Base-by-base conservation (phyloP, 2,888 invertebrate species). In the Caenorhabditis sp. region DNA sequence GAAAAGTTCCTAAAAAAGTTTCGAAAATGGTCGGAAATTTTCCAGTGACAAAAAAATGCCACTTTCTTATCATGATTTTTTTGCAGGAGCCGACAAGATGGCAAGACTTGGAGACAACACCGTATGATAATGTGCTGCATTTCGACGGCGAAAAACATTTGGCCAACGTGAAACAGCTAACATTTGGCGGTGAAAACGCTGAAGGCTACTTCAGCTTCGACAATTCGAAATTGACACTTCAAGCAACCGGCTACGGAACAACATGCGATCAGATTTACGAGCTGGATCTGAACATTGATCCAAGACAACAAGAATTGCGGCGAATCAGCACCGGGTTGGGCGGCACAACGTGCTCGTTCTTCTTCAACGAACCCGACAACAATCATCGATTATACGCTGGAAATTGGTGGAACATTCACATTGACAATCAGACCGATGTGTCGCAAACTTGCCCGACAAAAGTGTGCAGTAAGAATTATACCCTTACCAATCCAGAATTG, bases 231-330 rank as follows among this genome's bases (percentile, higher is more conserved):
- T 57, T 86, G 37, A 84, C 83, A 10, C 78, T 83, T n/a, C 86
- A 86, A 66, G 81, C 85, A 17, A 84, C 79, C 1, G 78, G 81
- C 21, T 82, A 83, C 67, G 85, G 85, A 10, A 82, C 80, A 2
- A 70, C 76, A 12, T 86, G 86, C 61, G 86, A 86, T 71, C 86
- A 84, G 65, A 86, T 86, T 66, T 86, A 85, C 69, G 81, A 82
- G 31, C 23, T 85, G n/a, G 83, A 86, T 54, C 70, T 86, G 60
- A 78, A 78, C 37, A 61, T 54, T 37, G 78, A 81, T 51, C 80
- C 81, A 12, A 58, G 72, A 53, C 36, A 60, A 26, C 82, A 82
- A 55, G 69, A 66, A 0, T 23, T 81, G 31, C 63, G 70, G 53
- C 55, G 82, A 57, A 79, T 81, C 66, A 79, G 80, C 51, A 82